Base-by-base conservation (phyloP, 1,140 invertebrate genomes). In the Diprion similis region DNA sequence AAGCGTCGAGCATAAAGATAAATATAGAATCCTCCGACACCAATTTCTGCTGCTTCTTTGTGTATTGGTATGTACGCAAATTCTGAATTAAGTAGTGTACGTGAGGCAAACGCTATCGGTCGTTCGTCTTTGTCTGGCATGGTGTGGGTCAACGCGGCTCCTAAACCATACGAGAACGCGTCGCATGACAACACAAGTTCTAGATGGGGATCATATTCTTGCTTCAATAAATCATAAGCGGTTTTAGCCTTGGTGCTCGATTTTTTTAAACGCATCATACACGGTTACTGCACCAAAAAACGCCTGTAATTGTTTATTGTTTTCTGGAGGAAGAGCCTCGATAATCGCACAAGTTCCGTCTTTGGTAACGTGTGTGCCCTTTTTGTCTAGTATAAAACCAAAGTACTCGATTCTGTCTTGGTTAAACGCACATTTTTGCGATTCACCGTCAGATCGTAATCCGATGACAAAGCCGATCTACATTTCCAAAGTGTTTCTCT, bases 91-190 rank as follows among this genome's bases (percentile, higher is more conserved):
- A 77, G 81, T 24, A 91, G 73, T 1, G 83, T 84, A 72, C 88
- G 67, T 1, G 85, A 89, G 8, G 83, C 83, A 82, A 87, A 90
- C 6, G 83, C 84, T 45, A 90, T 84, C 10, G 89, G 87, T 76
- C 76, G 72, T 76, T 86, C 85, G 0, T 65, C 46, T 19, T 76
- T 81, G 76, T 87, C 78, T 66, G 73, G 18, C 46, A 81, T 46
- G 24, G 71, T 77, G 72, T 91, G 88, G 11, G 79, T 80, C 24
- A 90, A 70, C 1, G 85, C 81, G 11, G 81, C 82, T 0, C 87
- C 87, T 10, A 90, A 74, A 10, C 85, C 87, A 73, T 80, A 78
- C 1, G 76, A 48, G 18, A 78, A 82, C 2, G 88, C 87, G 80
- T 90, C 89, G 37, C 79, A 80, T n/a, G 84, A 79, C n/a, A 90